Conservation (phyloP, 2,888 invertebrate species). For the Acholoe squamosa region DNA sequence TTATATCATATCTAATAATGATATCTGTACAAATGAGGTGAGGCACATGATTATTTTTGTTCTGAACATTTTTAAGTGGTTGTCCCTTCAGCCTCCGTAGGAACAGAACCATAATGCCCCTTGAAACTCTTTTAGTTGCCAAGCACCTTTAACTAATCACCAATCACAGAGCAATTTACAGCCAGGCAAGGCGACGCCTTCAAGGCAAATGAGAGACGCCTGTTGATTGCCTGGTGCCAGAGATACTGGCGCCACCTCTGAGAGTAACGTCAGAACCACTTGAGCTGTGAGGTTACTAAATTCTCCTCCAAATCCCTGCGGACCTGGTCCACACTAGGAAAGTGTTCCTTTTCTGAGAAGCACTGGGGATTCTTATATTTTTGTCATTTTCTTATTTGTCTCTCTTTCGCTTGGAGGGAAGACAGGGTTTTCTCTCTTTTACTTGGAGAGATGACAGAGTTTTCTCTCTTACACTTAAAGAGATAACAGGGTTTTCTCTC, state of each 20-base stretch:
- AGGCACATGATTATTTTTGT: no score
- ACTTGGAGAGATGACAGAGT: background rate
- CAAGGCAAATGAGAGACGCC: constrained; percentile 23
- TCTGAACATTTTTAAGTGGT: no score
- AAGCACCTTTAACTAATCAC: constrained; percentile 27
- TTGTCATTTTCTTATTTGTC: no score
- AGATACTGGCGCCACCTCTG: background rate
- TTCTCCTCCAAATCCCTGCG: background rate
- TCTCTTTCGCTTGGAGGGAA: background rate
- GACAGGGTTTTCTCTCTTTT: background rate
- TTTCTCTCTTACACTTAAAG: no score
- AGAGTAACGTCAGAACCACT: background rate
- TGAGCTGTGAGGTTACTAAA: background rate
- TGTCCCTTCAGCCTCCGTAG: no score
- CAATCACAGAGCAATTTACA: constrained; percentile 41
- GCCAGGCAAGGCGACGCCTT: background rate
- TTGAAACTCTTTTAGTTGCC: background rate
- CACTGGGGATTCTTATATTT: no score
- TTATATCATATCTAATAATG: no score
- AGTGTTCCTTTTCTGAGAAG: no score
- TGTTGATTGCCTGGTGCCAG: background rate
- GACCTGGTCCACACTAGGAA: background rate
- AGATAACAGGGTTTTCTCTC: no score
- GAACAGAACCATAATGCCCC: background rate
- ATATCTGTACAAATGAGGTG: no score